Percentiles rank a stretch among this genome's conserved stretches.
Evolutionary conservation across 1,140 invertebrate species (phyloP).

Genomic region (Calliphora vicina): DNA sequence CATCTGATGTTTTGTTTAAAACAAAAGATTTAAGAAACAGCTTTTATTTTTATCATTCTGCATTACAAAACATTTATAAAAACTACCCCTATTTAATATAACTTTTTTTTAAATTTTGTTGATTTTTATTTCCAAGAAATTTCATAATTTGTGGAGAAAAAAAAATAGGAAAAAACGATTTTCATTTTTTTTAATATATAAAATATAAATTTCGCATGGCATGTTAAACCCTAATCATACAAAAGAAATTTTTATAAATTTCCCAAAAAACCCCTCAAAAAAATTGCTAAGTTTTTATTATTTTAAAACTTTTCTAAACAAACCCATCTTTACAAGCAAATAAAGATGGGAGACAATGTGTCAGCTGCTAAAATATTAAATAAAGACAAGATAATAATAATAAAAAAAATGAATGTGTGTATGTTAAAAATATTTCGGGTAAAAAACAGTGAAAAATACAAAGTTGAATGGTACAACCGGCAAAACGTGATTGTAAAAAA

Average conservation of each 20-base stretch:
- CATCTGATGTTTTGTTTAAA: no score
- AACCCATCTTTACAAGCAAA: neutral
- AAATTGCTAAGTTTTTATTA: neutral
- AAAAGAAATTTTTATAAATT: neutral
- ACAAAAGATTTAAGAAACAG: no score
- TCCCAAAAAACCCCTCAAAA: neutral
- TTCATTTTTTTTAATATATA: no score
- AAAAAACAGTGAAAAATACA: neutral
- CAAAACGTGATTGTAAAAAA: constrained; percentile 31
- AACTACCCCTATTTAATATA: no score
- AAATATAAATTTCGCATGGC: no score
- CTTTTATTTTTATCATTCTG: no score
- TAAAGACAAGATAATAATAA: neutral
- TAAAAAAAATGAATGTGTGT: neutral
- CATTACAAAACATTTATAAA: no score
- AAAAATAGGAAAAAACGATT: no score
- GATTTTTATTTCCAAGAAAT: neutral
- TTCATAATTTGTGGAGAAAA: no score
- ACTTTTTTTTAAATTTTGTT: neutral
- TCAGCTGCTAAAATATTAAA: neutral
- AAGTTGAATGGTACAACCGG: constrained; percentile 19
- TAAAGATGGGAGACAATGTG: neutral
- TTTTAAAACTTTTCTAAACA: neutral
- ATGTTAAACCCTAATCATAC: neutral
- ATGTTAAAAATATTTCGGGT: neutral